Conservation (phyloP, 2,797 vertebrate genomes). For the Chromis chromis region DNA sequence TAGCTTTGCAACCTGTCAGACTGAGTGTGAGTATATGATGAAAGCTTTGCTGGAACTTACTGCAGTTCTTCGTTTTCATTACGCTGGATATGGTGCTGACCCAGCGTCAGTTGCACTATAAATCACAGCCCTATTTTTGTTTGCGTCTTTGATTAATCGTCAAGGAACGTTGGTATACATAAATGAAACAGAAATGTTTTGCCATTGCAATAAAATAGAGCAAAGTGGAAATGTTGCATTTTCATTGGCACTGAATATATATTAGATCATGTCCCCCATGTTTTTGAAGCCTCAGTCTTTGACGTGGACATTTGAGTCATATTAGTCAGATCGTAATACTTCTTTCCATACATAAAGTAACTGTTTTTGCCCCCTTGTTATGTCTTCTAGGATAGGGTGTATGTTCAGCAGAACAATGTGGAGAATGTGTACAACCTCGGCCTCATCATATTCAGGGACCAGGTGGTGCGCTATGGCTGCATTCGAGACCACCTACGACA, state of each 20-base stretch:
- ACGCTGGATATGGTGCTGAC: too few relatives aligned
- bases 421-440: constrained; percentile 99
- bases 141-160: too few relatives aligned
- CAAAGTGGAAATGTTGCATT: too few relatives aligned
- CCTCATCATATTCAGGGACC: constrained; percentile 98
- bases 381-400: constrained; percentile 91
- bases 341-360: neutral
- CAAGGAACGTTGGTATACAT: too few relatives aligned
- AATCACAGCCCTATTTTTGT: too few relatives aligned
- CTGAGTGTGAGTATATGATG: neutral
- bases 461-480: constrained; percentile 95
- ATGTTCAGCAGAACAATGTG: constrained; percentile 97
- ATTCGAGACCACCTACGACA: constrained; percentile 96
- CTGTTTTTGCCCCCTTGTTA: neutral
- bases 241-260: neutral
- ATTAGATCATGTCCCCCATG: neutral
- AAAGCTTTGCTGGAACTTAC: constrained; percentile 8
- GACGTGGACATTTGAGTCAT: neutral
- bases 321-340: neutral
- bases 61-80: too few relatives aligned
- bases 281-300: neutral
- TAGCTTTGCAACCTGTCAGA: constrained; percentile 9
- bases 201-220: too few relatives aligned
- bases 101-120: too few relatives aligned
- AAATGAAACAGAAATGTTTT: too few relatives aligned